A percentile compares a stretch with the other conserved stretches of the same genome.
These are phyloP conservation scores for Cyanocitta stelleri DNA, from an alignment of 2,113 vertebrate genomes.

Conservation along the genomic window DNA sequence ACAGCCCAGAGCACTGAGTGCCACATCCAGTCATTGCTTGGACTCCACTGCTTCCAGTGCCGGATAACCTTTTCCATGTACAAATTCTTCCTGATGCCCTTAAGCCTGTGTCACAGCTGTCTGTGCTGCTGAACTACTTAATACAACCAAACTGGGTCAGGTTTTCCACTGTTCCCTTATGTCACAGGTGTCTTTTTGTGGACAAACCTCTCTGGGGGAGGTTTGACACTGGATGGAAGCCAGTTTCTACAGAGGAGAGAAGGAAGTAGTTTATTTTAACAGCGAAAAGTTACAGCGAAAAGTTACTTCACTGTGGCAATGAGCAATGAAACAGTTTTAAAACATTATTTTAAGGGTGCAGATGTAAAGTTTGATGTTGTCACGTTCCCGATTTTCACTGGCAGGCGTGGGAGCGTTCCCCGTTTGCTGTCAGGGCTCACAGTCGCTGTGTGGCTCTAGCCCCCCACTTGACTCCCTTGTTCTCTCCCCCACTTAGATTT, in stretches of 20 bases:
- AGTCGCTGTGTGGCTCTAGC: neutral
- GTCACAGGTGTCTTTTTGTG: neutral
- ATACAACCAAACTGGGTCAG: neutral
- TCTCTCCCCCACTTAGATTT: constrained; percentile 75
- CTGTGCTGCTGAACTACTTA: neutral
- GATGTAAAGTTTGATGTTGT: neutral
- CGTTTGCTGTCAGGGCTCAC: neutral
- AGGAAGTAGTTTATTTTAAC: neutral
- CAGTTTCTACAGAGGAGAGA: neutral
- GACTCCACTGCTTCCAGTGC: neutral
- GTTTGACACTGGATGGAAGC: neutral
- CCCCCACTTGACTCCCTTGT: neutral
- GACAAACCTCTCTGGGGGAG: neutral
- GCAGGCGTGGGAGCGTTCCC: rapidly evolving
- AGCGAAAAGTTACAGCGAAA: neutral
- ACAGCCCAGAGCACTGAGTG: neutral
- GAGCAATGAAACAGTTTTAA: neutral
- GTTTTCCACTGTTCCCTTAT: neutral
- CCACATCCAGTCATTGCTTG: neutral
- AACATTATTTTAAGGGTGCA: neutral
- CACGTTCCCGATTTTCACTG: neutral
- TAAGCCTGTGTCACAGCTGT: neutral
- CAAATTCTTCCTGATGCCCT: neutral
- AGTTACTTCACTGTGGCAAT: neutral
- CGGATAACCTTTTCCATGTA: neutral